Evolutionary conservation across 1,140 invertebrate species (phyloP).

Genomic region (Drosophila mojavensis): DNA sequence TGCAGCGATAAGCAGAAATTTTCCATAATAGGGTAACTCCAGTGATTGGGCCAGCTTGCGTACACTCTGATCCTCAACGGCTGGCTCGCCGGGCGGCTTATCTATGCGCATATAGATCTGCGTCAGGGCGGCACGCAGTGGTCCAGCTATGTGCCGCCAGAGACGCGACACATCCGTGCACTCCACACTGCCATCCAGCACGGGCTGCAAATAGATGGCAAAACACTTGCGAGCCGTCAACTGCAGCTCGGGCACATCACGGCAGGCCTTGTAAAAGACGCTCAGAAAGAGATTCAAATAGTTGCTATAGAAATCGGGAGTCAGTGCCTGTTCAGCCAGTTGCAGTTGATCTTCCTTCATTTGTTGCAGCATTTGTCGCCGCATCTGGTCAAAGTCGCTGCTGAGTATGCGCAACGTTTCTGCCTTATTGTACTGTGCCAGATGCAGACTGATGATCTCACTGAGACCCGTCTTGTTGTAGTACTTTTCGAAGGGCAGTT

Average conservation of each 20-base stretch:
- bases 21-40: conserved; percentile 94
- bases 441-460: conserved; percentile 91
- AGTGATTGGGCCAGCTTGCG: conserved; percentile 86
- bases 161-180: conserved; percentile 88
- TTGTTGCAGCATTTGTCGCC: conserved; percentile 26
- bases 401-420: conserved; percentile 91
- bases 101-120: conserved; percentile 91
- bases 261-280: conserved; percentile 91
- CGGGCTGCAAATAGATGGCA: conserved; percentile 90
- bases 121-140: conserved; percentile 90
- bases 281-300: conserved; percentile 92
- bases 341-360: conserved; percentile 14
- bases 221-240: conserved; percentile 90
- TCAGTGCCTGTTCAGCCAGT: conserved; percentile 45
- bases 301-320: conserved; percentile 88
- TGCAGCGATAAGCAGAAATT: conserved; percentile 94
- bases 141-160: conserved; percentile 91
- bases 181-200: conserved; percentile 86
- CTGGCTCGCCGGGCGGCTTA: conserved; percentile 32
- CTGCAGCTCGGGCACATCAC: conserved; percentile 92
- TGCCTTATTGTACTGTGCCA: conserved; percentile 92
- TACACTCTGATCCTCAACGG: conserved; percentile 66
- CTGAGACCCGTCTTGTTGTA: conserved; percentile 87
- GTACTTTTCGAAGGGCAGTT: conserved; percentile 92
- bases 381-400: conserved; percentile 78